Evolutionary conservation across 2,113 vertebrate species (phyloP).

Genomic region (Prunella himalayana): DNA sequence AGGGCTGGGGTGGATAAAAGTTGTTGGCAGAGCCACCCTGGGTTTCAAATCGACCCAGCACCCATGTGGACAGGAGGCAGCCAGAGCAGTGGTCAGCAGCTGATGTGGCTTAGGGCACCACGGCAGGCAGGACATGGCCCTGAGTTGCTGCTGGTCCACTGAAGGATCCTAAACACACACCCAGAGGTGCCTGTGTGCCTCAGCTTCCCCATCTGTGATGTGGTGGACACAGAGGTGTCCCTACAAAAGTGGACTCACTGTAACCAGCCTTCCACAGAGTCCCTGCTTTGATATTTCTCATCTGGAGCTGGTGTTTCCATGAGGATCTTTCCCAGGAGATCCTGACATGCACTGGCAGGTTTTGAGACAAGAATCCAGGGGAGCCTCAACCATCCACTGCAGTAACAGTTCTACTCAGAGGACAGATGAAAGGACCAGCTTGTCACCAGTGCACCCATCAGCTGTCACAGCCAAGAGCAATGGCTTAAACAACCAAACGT

Average conservation of each 20-base stretch:
- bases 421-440: neutral
- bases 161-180: neutral
- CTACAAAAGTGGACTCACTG: neutral
- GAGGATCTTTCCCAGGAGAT: neutral
- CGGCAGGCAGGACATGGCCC: fast-evolving
- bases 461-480: neutral
- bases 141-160: neutral
- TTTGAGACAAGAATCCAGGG: neutral
- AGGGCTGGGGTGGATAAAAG: neutral
- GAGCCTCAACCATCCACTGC: neutral
- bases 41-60: neutral
- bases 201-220: neutral
- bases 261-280: neutral
- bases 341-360: neutral
- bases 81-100: neutral
- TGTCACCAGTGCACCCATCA: neutral
- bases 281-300: neutral
- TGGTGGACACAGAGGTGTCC: no score
- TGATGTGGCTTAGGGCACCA: neutral
- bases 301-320: neutral
- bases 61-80: neutral
- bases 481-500: fast-evolving
- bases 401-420: neutral
- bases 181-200: neutral
- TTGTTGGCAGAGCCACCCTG: neutral